Evolutionary conservation across 2,113 vertebrate species (phyloP).

Genomic region (Passer domesticus): DNA sequence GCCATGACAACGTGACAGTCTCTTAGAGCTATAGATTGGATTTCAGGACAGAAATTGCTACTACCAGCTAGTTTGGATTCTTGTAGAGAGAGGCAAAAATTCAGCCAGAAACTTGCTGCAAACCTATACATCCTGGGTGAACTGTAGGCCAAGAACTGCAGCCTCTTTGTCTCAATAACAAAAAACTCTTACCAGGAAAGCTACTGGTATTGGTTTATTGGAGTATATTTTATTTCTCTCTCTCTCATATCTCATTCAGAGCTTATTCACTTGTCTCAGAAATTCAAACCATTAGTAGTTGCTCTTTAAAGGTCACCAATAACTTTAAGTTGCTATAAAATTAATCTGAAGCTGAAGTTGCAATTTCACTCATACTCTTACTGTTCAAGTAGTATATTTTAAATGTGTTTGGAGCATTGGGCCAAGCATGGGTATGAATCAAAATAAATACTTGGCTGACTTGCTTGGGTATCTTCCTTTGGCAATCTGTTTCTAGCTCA

Average conservation of each 20-base stretch:
- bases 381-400: not conserved
- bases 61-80: not conserved
- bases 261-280: not conserved
- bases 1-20: not conserved
- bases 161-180: not conserved
- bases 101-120: not conserved
- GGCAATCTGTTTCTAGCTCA: not conserved
- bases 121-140: not conserved
- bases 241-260: not conserved
- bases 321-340: not conserved
- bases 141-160: not conserved
- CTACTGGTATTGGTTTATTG: not conserved
- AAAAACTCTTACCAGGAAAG: not conserved
- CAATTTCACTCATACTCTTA: not conserved
- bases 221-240: not conserved
- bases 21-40: not conserved
- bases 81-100: not conserved
- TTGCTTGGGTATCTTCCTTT: slow-evolving; percentile 5
- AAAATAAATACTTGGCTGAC: slow-evolving; percentile 14
- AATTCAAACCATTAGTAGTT: not conserved
- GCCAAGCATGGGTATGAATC: not conserved
- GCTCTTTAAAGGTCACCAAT: not conserved
- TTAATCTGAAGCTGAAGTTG: not conserved
- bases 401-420: not conserved
- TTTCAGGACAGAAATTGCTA: slow-evolving; percentile 2